Conservation (phyloP, 1,140 invertebrate species). For the Stenopsyche tienmushanensis region DNA sequence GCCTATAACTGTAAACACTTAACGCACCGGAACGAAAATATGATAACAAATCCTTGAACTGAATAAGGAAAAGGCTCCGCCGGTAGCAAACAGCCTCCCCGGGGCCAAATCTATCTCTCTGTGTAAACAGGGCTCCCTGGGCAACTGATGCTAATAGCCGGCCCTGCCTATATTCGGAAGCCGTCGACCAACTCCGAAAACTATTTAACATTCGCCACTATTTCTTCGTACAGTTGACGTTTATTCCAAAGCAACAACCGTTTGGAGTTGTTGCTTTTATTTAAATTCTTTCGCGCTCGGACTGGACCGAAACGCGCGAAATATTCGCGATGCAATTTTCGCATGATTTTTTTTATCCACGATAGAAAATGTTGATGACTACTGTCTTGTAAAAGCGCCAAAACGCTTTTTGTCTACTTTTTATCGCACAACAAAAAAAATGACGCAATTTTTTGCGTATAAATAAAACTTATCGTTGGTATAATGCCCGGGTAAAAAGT, state of each 20-base stretch:
- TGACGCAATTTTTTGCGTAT: no score
- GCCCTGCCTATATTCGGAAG: constrained; percentile 13
- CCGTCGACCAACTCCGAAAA: no score
- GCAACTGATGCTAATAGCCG: constrained; percentile 14
- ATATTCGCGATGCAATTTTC: background rate
- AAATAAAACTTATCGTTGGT: no score
- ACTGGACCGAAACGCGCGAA: background rate
- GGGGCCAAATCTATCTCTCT: constrained; percentile 6
- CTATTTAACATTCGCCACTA: constrained; percentile 13
- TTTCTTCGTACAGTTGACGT: background rate
- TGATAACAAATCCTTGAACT: constrained; percentile 5
- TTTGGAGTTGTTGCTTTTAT: background rate
- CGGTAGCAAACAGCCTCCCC: background rate
- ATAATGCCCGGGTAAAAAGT: constrained; percentile 19
- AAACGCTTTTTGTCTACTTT: no score
- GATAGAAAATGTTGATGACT: background rate
- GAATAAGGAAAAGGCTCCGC: background rate
- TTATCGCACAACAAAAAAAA: no score
- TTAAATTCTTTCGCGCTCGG: background rate
- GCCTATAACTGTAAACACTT: constrained; percentile 15
- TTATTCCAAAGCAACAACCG: background rate
- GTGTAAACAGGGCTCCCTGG: background rate
- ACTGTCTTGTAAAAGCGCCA: no score
- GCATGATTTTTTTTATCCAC: background rate
- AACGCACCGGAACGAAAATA: constrained; percentile 20